A percentile compares a stretch with the other conserved stretches of the same genome.
These are phyloP conservation scores for Scaptomyza hsui DNA, from an alignment of 1,140 invertebrate species.

Conservation along the genomic window DNA sequence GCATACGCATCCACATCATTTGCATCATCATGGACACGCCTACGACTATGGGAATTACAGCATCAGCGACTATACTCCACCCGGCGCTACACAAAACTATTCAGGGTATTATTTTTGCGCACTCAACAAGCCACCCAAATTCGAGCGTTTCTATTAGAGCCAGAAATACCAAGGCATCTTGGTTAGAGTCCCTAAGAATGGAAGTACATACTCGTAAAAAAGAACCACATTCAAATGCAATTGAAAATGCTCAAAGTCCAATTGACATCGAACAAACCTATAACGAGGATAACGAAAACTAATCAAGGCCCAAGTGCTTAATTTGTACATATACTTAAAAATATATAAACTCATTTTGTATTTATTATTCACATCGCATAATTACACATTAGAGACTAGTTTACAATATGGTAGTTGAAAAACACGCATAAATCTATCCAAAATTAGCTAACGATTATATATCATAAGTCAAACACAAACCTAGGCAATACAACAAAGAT, in stretches of 20 bases:
- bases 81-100: conserved; percentile 84
- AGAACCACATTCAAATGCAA: conserved; percentile 41
- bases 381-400: conserved; percentile 14
- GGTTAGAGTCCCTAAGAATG: neutral
- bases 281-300: conserved; percentile 19
- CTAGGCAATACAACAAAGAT: conserved; percentile 33
- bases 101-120: conserved; percentile 84
- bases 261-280: conserved; percentile 48
- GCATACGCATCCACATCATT: conserved; percentile 38
- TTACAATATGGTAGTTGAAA: conserved; percentile 69
- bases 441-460: conserved; percentile 79
- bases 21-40: conserved; percentile 57
- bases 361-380: conserved; percentile 42
- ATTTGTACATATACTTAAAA: conserved; percentile 41
- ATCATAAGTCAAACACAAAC: conserved; percentile 45
- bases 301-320: conserved; percentile 40
- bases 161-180: neutral
- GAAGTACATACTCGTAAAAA: conserved; percentile 8
- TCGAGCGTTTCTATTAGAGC: conserved; percentile 77
- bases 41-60: conserved; percentile 79
- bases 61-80: conserved; percentile 83
- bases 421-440: conserved; percentile 82
- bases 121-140: conserved; percentile 83
- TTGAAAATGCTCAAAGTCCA: conserved; percentile 73
- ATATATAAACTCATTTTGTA: conserved; percentile 41